Conservation (phyloP, 2,888 invertebrate genomes). For the Mythimna impura region DNA sequence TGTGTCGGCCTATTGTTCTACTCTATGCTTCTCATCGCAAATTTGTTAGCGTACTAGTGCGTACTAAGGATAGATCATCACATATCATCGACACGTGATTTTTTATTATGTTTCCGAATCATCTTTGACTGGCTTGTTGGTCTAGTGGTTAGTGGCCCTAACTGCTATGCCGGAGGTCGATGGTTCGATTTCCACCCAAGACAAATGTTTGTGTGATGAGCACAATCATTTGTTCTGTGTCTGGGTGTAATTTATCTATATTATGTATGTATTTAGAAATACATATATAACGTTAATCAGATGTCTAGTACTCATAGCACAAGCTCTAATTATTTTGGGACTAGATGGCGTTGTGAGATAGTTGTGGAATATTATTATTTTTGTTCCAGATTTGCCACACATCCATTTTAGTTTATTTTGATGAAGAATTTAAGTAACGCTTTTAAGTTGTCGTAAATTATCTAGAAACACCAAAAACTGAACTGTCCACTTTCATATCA, state of each 20-base stretch:
- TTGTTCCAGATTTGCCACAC: conserved; percentile 12
- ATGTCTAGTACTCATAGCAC: too few relatives aligned
- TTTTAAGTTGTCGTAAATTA: conserved; percentile 1
- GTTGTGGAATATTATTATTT: too few relatives aligned
- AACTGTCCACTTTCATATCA: conserved; percentile 49
- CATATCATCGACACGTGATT: conserved; percentile 45
- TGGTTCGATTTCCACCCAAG: too few relatives aligned
- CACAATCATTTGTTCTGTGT: too few relatives aligned
- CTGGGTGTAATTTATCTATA: too few relatives aligned
- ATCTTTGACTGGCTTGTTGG: conserved; percentile 2
- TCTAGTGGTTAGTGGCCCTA: too few relatives aligned
- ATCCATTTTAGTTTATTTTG: conserved; percentile 6
- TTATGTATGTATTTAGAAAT: too few relatives aligned
- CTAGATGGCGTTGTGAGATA: too few relatives aligned
- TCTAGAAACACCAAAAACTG: conserved; percentile 45
- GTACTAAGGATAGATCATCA: conserved; percentile 29
- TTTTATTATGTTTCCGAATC: conserved; percentile 15
- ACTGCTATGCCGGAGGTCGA: too few relatives aligned
- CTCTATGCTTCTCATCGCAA: conserved; percentile 44
- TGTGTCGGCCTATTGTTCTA: conserved; percentile 61
- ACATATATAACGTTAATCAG: too few relatives aligned
- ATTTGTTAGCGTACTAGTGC: conserved; percentile 37
- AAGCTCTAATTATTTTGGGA: too few relatives aligned
- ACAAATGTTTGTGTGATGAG: too few relatives aligned
- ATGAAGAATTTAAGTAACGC: background rate